These are phyloP conservation scores for Chaetodon auriga DNA, from an alignment of 2,113 vertebrate genomes.

Conservation along the genomic window DNA sequence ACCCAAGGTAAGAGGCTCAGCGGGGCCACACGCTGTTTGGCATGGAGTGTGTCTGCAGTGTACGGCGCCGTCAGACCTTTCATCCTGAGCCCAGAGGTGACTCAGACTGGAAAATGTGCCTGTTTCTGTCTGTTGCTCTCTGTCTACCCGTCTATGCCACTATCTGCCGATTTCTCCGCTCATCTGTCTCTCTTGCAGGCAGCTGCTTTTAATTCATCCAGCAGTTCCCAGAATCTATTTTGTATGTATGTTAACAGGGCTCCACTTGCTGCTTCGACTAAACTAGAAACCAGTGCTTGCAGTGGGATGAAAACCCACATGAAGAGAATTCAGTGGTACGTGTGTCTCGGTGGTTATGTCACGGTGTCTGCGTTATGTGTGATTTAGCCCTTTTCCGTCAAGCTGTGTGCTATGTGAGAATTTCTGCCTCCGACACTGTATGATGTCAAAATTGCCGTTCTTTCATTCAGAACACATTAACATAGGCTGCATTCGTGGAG, in stretches of 20 bases:
- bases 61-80: conserved; percentile 17
- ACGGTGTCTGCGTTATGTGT: neutral
- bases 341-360: neutral
- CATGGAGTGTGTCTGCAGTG: neutral
- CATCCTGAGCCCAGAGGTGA: conserved; percentile 42
- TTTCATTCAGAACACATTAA: conserved; percentile 24
- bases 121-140: conserved; percentile 17
- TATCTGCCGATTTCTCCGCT: neutral
- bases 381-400: neutral
- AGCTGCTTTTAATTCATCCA: conserved; percentile 22
- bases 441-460: conserved; percentile 3
- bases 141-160: conserved; percentile 28
- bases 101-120: conserved; percentile 28
- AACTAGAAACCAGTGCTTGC: conserved; percentile 11
- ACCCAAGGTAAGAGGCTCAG: conserved; percentile 14
- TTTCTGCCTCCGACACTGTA: neutral
- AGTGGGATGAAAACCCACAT: neutral
- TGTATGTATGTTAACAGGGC: neutral
- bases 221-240: neutral
- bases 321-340: neutral
- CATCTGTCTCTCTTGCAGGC: neutral
- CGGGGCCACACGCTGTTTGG: conserved; percentile 1
- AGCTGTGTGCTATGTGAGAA: neutral
- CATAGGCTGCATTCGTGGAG: neutral
- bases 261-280: neutral